Base-by-base conservation (phyloP, 2,797 vertebrate species). In the Phrynocephalus guinanensis region DNA sequence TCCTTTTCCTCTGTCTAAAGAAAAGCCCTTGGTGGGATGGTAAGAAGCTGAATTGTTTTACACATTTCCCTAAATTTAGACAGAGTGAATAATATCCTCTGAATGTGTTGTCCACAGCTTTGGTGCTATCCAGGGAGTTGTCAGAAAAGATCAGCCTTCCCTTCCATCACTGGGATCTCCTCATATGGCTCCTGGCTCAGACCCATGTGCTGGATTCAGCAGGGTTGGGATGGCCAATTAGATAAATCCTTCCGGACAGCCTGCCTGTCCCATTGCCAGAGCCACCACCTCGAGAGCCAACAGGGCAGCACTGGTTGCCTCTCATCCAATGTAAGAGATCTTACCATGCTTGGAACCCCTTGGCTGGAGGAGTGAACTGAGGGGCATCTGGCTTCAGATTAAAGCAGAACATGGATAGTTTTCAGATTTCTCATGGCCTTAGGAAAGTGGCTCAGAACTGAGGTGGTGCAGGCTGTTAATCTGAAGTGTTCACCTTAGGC, bases 221-320 rank as follows among this genome's bases (percentile, higher is more conserved):
- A 16, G 3, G 70, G 83, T 0, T 0, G 13, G 76, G 83, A 93
- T 89, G 1, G 15, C 52, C 89, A 91, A 91, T 90, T 91, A 93
- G 2, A 85, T 89, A 93, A 93, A 95, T 92, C 16, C 89, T 85
- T 94, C 92, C 89, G 92, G 94, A 93, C 92, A 95, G 90, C 79
- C 1, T 5, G 0, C 77, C 87, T 87, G 70, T 90, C 87, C n/a
- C 4, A 0, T 79, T 91, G 81, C 85, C 15, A 0, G 76, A 90
- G 2, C 28, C 0, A 3, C 85, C 88, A 72, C 87, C 73, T 71
- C 10, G 1, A 67, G 2, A 3, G 50, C 87, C 52, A 3, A 60
- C 83, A 88, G 0, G 0, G 4, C 28, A 66, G 30, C 22, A 22
- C 0, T 0, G 1, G 71, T 50, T 0, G 1, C 0, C 0, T 60